Evolutionary conservation across 2,888 invertebrate species (phyloP), one percentile per base, ranked within the genome.

Genomic region (Perithous albicinctus): DNA sequence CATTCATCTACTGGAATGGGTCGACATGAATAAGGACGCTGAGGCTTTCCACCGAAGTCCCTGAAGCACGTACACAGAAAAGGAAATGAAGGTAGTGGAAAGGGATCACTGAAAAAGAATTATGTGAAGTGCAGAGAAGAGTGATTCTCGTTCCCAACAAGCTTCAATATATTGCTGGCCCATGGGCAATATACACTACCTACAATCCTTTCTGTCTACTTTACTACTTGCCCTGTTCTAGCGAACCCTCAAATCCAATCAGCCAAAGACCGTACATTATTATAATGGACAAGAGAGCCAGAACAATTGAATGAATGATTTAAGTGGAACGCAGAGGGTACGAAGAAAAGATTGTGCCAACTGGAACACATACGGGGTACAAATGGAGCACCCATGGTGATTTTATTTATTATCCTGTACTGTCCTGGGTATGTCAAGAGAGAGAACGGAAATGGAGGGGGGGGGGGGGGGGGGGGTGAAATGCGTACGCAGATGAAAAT

Each of bases 211-310:
- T 70, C 5, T 54, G 51, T 61, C 18, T 46, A 6, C 18, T 54
- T 54, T 51, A 61, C 7, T 15, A 3, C 15, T 43, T 15, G 46
- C 43, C 10, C n/a, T 63, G 26, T 35, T 12, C 23, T 20, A 15
- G 18, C 35, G 8, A 72, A 51, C 54, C 54, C 59, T 63, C 63
- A 43, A 79, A 79, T 79, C 54, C 74, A 75, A 80, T 75, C 64
- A 38, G 61, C 54, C 32, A 35, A 75, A 48, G 75, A 51, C 69
- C 75, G 75, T 69, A 23, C 66, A 69, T 75, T 64, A 51, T 64
- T 29, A 74, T 64, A 80, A 75, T 74, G 69, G 46, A 75, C 79
- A 29, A 18, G 46, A 18, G 46, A 69, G 51, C 41, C 63, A 64
- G 48, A 70, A 63, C 43, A 54, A 54, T 26, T 26, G 26, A n/a